Evolutionary conservation across 2,797 vertebrate genomes (phyloP).

Genomic region (Acrossocheilus wenchowensis): DNA sequence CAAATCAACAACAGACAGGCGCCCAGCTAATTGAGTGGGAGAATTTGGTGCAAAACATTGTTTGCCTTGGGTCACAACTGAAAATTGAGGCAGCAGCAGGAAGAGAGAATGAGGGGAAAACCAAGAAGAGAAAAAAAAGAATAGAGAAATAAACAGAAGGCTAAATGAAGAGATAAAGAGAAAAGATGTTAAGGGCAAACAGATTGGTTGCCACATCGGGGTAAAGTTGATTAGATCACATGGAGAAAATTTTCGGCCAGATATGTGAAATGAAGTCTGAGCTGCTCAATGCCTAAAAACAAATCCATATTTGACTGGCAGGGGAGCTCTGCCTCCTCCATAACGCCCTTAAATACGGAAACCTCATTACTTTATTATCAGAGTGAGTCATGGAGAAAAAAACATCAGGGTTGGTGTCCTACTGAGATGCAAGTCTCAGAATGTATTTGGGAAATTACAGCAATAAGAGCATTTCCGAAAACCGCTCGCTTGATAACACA

Average conservation of each 20-base stretch:
- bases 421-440: slow-evolving; percentile 34
- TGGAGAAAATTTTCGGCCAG: slow-evolving; percentile 53
- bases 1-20: slow-evolving; percentile 51
- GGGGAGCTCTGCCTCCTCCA: slow-evolving; percentile 10
- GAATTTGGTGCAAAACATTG: slow-evolving; percentile 56
- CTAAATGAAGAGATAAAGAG: slow-evolving; percentile 23
- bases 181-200: slow-evolving; percentile 69
- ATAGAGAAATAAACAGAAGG: slow-evolving; percentile 30
- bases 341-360: slow-evolving; percentile 53
- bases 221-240: slow-evolving; percentile 70
- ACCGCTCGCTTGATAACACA: neutral
- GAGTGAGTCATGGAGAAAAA: slow-evolving; percentile 37
- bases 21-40: slow-evolving; percentile 50
- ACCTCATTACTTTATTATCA: slow-evolving; percentile 52
- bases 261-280: slow-evolving; percentile 59
- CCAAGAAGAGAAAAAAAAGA: neutral
- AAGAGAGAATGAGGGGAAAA: slow-evolving; percentile 16
- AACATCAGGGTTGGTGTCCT: slow-evolving; percentile 10
- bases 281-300: slow-evolving; percentile 41
- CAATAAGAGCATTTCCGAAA: slow-evolving; percentile 35
- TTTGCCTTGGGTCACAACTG: slow-evolving; percentile 51
- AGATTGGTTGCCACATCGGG: slow-evolving; percentile 64
- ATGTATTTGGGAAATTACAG: slow-evolving; percentile 37
- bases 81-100: slow-evolving; percentile 40
- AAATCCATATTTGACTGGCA: slow-evolving; percentile 53